Percentiles rank a stretch among this genome's conserved stretches.
phyloP scores from a whole-genome alignment of 2,888 invertebrate genomes.

The Iphiclides podalirius region DNA sequence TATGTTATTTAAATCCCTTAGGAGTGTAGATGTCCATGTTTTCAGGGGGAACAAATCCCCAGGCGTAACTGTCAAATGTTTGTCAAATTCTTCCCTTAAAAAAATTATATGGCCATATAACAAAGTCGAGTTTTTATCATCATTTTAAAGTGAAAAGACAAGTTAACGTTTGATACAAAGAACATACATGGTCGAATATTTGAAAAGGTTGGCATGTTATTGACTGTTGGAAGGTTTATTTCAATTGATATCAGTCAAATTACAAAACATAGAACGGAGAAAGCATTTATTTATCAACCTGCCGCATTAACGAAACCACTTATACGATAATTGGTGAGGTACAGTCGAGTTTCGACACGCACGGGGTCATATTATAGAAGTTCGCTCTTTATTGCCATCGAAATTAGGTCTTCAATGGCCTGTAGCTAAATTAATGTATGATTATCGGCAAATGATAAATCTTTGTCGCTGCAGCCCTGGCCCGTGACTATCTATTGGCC shows the following conservation, averaged over 20 bases:
- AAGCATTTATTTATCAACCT: constrained; percentile 20
- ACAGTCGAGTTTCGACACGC: constrained; percentile 17
- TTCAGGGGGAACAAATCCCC: too few relatives aligned
- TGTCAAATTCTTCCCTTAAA: too few relatives aligned
- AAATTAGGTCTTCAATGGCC: constrained; percentile 16
- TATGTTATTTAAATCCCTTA: too few relatives aligned
- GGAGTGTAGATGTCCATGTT: too few relatives aligned
- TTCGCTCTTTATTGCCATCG: constrained; percentile 4
- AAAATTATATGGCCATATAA: too few relatives aligned
- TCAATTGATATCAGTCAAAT: constrained; percentile 1
- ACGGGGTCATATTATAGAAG: neutral
- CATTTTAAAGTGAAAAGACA: too few relatives aligned
- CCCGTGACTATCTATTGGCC: constrained; percentile 27
- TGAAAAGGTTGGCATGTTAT: too few relatives aligned
- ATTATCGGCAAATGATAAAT: constrained; percentile 24
- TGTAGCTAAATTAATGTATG: constrained; percentile 16
- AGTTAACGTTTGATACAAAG: too few relatives aligned
- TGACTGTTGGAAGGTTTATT: too few relatives aligned
- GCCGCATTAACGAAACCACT: constrained; percentile 16
- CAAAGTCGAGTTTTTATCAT: too few relatives aligned
- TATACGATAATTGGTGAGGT: constrained; percentile 22
- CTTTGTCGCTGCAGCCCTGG: constrained; percentile 22
- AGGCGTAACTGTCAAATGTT: too few relatives aligned
- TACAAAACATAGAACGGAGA: constrained; percentile 19
- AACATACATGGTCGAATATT: too few relatives aligned